Conservation (phyloP, 2,113 vertebrate genomes). For the Podiceps cristatus region DNA sequence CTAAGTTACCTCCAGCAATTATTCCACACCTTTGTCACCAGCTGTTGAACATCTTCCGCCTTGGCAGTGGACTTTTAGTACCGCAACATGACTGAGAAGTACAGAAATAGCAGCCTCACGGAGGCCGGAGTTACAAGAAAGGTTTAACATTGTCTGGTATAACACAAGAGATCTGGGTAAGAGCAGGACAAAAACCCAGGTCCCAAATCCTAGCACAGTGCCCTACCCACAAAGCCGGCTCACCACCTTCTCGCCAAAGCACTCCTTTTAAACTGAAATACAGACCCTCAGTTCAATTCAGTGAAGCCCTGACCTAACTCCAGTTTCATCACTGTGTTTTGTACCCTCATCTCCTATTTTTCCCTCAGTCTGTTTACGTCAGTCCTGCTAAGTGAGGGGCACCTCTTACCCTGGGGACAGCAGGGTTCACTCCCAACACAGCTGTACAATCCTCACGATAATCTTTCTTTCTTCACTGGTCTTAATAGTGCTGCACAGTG, state of each 20-base stretch:
- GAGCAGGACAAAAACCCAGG: not conserved
- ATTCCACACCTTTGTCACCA: no score
- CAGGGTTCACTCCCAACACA: not conserved
- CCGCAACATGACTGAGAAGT: not conserved
- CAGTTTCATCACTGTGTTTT: not conserved
- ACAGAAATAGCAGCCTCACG: not conserved
- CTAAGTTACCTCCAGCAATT: no score
- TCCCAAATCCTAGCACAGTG: not conserved
- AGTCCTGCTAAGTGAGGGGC: not conserved
- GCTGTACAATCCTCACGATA: not conserved
- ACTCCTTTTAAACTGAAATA: not conserved
- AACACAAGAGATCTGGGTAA: not conserved
- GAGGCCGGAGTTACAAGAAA: not conserved
- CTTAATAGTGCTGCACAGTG: not conserved
- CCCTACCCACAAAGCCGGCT: not conserved
- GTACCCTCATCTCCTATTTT: not conserved
- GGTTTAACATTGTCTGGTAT: not conserved
- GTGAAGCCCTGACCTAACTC: not conserved
- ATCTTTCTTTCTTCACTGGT: not conserved
- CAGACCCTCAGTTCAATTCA: not conserved
- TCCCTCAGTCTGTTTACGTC: not conserved
- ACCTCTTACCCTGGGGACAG: not conserved
- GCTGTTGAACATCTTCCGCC: not conserved
- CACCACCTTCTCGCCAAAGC: not conserved
- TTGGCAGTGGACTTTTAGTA: not conserved